Percentiles rank a stretch among this genome's conserved stretches.
These are phyloP conservation scores for Sebastes diaconus DNA, from an alignment of 2,797 vertebrate species.

Conservation along the genomic window DNA sequence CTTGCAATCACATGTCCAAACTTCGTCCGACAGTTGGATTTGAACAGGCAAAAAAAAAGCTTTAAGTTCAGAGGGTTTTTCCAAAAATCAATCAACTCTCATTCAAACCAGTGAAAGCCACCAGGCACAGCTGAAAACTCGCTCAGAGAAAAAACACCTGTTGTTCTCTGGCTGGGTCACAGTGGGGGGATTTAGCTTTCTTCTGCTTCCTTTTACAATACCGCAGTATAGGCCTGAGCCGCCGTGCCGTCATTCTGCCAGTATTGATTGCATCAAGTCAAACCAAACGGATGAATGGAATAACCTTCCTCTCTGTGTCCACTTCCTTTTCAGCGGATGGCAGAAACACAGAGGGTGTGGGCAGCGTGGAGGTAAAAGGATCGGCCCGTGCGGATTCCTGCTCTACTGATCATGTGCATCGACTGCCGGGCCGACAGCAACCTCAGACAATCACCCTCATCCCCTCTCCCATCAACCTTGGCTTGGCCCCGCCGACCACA, in stretches of 20 bases:
- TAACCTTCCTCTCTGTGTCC: slow-evolving; percentile 55
- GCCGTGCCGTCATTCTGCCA: slow-evolving; percentile 37
- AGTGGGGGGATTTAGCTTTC: slow-evolving; percentile 51
- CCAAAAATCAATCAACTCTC: slow-evolving; percentile 39
- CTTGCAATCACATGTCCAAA: background rate
- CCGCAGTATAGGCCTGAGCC: slow-evolving; percentile 41
- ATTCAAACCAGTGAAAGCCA: slow-evolving; percentile 45
- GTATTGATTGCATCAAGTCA: slow-evolving; percentile 70
- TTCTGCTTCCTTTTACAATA: slow-evolving; percentile 39
- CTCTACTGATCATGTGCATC: slow-evolving; percentile 67
- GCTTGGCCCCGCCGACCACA: slow-evolving; percentile 51
- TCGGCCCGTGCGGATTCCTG: slow-evolving; percentile 42
- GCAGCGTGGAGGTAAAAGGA: slow-evolving; percentile 9
- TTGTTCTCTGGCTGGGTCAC: slow-evolving; percentile 51
- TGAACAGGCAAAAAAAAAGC: background rate
- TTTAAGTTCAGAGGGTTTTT: slow-evolving; percentile 13
- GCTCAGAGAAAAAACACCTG: slow-evolving; percentile 35
- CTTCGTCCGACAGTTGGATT: background rate
- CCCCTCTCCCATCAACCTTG: slow-evolving; percentile 61
- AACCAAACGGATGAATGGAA: slow-evolving; percentile 51
- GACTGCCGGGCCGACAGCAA: slow-evolving; percentile 47
- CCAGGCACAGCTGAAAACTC: slow-evolving; percentile 28
- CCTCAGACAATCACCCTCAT: slow-evolving; percentile 62
- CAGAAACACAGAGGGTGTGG: slow-evolving; percentile 35
- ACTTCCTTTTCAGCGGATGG: slow-evolving; percentile 47